A percentile compares a stretch with the other conserved stretches of the same genome.
Conservation (phyloP, 2,113 vertebrate genomes). For the Bombycilla garrulus region DNA sequence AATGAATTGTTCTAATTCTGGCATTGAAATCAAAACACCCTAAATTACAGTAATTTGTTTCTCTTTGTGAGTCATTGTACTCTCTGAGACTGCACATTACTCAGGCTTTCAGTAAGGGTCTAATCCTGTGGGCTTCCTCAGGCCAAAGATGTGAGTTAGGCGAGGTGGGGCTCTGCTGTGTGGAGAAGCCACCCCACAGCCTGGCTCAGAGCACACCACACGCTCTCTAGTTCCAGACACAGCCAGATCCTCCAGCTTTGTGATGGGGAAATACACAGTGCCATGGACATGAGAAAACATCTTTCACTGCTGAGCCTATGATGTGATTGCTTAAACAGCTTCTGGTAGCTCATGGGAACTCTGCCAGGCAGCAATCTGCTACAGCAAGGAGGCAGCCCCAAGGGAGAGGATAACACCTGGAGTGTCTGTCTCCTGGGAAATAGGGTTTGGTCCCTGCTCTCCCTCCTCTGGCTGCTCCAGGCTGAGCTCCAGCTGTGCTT, state of each 20-base stretch:
- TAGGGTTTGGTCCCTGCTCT: background rate
- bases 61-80: constrained; percentile 43
- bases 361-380: background rate
- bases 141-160: background rate
- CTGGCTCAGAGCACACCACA: rapidly evolving
- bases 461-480: background rate
- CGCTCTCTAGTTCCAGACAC: background rate
- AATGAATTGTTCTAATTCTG: constrained; percentile 64
- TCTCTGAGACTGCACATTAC: constrained; percentile 7
- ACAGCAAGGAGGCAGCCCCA: background rate
- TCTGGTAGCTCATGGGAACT: background rate
- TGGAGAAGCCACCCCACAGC: rapidly evolving
- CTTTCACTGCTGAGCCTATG: background rate
- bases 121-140: background rate
- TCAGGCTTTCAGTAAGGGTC: background rate
- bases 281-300: background rate
- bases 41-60: constrained; percentile 64
- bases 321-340: background rate
- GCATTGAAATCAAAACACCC: constrained; percentile 47
- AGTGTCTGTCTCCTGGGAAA: background rate
- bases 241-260: background rate
- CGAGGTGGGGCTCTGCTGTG: background rate
- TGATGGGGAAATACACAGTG: background rate
- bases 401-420: background rate
- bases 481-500: background rate